Percentiles rank a stretch among this genome's conserved stretches.
Conservation (phyloP, 1,140 invertebrate species). For the Eubasilissa regina region DNA sequence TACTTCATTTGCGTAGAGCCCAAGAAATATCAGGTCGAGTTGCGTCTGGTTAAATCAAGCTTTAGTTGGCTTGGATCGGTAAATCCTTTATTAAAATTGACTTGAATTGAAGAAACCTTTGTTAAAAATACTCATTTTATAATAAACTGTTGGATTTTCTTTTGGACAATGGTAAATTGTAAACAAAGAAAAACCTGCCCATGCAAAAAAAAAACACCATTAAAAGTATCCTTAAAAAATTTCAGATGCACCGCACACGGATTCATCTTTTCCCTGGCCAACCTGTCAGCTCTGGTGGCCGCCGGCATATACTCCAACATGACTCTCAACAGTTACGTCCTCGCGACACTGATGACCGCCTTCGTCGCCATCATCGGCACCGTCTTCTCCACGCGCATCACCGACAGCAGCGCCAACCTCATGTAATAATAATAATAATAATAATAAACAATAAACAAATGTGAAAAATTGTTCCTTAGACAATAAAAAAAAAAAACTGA, state of each 20-base stretch:
- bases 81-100: too few relatives aligned
- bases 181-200: too few relatives aligned
- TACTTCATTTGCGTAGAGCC: too few relatives aligned
- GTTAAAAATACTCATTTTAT: too few relatives aligned
- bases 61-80: too few relatives aligned
- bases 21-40: too few relatives aligned
- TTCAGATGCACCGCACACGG: conserved; percentile 57
- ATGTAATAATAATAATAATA: conserved; percentile 51
- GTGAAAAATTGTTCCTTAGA: not conserved
- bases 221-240: not conserved
- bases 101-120: too few relatives aligned
- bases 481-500: not conserved
- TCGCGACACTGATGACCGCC: conserved; percentile 50
- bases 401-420: conserved; percentile 52
- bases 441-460: not conserved
- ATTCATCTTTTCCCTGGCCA: conserved; percentile 54
- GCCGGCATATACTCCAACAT: conserved; percentile 54
- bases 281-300: conserved; percentile 51
- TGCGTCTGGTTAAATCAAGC: too few relatives aligned
- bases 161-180: too few relatives aligned
- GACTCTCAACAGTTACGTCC: conserved; percentile 56
- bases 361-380: conserved; percentile 47
- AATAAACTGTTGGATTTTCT: too few relatives aligned
- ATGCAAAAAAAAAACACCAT: too few relatives aligned
- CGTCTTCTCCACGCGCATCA: conserved; percentile 51